These are phyloP conservation scores for Elegia similella DNA, from an alignment of 2,888 invertebrate species.

Conservation along the genomic window DNA sequence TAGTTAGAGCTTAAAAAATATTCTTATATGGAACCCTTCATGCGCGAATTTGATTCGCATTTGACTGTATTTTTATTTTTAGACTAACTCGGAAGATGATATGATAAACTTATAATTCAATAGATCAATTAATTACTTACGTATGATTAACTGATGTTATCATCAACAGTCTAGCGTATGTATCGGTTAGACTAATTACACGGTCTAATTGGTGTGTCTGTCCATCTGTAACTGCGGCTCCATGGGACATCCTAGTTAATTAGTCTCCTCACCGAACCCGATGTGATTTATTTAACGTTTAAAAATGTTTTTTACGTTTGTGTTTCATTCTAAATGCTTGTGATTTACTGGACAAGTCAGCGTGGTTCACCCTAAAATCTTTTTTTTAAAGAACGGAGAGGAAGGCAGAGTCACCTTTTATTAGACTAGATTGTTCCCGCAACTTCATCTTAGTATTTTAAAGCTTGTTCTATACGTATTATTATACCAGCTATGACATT, in stretches of 20 bases:
- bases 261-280: slow-evolving; percentile 62
- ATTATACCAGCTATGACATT: too few species aligned
- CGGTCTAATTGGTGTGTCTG: slow-evolving; percentile 72
- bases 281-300: slow-evolving; percentile 64
- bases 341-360: neutral
- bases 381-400: too few species aligned
- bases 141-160: neutral
- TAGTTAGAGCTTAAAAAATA: too few species aligned
- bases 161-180: slow-evolving; percentile 6
- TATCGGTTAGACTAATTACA: slow-evolving; percentile 68
- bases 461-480: too few species aligned
- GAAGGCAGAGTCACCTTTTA: too few species aligned
- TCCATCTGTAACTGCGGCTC: slow-evolving; percentile 76
- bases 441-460: too few species aligned
- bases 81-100: too few species aligned
- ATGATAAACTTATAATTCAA: too few species aligned
- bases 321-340: neutral
- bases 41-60: too few species aligned
- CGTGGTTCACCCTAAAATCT: neutral
- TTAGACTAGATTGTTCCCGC: too few species aligned
- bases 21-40: too few species aligned
- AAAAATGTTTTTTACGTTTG: slow-evolving; percentile 30
- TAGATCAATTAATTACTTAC: neutral
- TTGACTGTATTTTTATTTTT: too few species aligned
- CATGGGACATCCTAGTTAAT: slow-evolving; percentile 70